Base-by-base conservation (phyloP, 2,113 vertebrate genomes). In the Oenanthe melanoleuca region DNA sequence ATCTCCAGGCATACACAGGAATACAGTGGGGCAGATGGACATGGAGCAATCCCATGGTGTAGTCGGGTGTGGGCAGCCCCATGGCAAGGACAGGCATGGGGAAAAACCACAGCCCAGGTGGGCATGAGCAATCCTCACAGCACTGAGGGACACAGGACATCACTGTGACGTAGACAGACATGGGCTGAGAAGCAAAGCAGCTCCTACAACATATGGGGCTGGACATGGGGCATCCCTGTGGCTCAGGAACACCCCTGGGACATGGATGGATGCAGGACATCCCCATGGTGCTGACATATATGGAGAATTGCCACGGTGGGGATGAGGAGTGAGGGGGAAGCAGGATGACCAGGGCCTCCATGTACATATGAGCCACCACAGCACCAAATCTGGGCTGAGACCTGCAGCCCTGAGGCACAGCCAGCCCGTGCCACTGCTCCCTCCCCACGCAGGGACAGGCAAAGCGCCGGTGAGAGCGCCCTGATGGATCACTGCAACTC, bases 151-250 rank as follows among this genome's bases (percentile, higher is more conserved):
- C 14, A 26, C 5, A 7, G 16, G 26, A 28, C n/a, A 61, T 12
- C 34, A 8, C 15, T 7, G 19, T 0, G 0, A 42, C 67, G 29
- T 9, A 3, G 29, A 38, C 1, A 24, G 34, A n/a, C 0, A 0
- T 3, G 20, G 17, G 63, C 11, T 45, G 37, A 57, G 42, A 38
- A 31, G 20, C 3, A 38, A 50, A 50, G 33, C 29, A 52, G 5
- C 14, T 45, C 47, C 22, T 9, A 1, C 8, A 40, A 33, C 31
- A 33, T 28, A 34, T 52, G 50, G 14, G 49, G 77, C 12, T 4
- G 22, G 53, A 52, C 21, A 20, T 3, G 13, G 16, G 50, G 8
- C 65, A 69, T 5, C 24, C 19, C 80, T 9, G 1, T 1, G 26
- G n/a, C 8, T 6, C 14, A 22, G 61, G 34, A 34, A 21, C 21